Percentiles rank a stretch among this genome's conserved stretches.
These are phyloP conservation scores for Pollenia angustigena DNA, from an alignment of 2,888 invertebrate species.

Conservation along the genomic window DNA sequence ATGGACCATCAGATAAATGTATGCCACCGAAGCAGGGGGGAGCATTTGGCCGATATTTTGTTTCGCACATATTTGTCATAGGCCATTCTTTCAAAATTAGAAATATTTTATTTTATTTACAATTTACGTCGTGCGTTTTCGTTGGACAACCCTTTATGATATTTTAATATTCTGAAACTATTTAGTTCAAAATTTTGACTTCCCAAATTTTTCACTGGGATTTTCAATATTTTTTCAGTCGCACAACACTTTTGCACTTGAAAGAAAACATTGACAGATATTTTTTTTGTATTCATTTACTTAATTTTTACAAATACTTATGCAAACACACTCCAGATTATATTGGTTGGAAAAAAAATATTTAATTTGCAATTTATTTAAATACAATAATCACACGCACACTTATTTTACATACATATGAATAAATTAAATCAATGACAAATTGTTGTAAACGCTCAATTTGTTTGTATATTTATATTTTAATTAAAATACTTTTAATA, in stretches of 20 bases:
- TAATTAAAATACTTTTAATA: constrained; percentile 30
- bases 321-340: constrained; percentile 44
- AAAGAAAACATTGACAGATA: constrained; percentile 46
- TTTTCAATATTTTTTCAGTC: not conserved
- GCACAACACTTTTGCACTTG: constrained; percentile 45
- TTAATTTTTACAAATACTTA: constrained; percentile 3
- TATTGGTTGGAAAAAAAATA: constrained; percentile 21
- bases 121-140: too few species aligned
- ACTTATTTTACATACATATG: constrained; percentile 8
- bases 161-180: too few species aligned
- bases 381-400: constrained; percentile 31
- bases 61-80: too few species aligned
- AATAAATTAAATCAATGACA: constrained; percentile 59
- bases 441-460: constrained; percentile 38
- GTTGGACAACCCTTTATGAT: too few species aligned
- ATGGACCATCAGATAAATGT: too few species aligned
- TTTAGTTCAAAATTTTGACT: too few species aligned
- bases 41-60: too few species aligned
- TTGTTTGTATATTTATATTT: constrained; percentile 9
- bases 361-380: constrained; percentile 47
- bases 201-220: not conserved
- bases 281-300: not conserved
- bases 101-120: too few species aligned
- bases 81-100: too few species aligned
- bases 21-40: too few species aligned